Evolutionary conservation across 2,113 vertebrate genomes (phyloP), one percentile per base, ranked within the genome.

Genomic region (Ophiodon elongatus): DNA sequence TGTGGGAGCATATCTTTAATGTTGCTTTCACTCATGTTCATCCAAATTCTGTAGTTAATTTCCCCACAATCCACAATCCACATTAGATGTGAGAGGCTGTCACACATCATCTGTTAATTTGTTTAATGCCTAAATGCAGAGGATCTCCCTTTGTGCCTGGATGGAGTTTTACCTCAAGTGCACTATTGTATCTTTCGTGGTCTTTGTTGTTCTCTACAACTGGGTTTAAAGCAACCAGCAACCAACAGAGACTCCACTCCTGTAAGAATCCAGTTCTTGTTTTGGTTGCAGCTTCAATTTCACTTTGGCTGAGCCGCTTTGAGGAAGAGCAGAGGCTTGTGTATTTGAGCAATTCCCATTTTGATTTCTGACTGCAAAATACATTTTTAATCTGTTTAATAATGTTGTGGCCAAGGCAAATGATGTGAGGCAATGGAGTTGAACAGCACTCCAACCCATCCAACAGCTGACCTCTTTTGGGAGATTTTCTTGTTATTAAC

Each of bases 201-300:
- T n/a, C n/a, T n/a, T n/a, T n/a, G n/a, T n/a, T n/a, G n/a, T n/a
- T n/a, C n/a, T n/a, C n/a, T n/a, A n/a, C n/a, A n/a, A n/a, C n/a
- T n/a, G n/a, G n/a, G n/a, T n/a, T n/a, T n/a, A n/a, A n/a, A 60
- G 57, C 57, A 60, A 17, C 27, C 17, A 13, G 11, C 54, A 5
- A 57, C 31, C 50, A 1, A 1, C 37, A 2, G 14, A 82, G 56
- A 71, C 47, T 77, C 84, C 54, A 11, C 39, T 91, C 71, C 87
- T 54, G 3, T 8, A 11, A n/a, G 0, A 78, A 45, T 94, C 91
- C 90, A 89, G 9, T 79, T 81, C 91, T 75, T 47, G 70, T 84
- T 93, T 93, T 93, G 27, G 2, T 14, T 37, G 17, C 37, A 77
- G 56, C 88, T 54, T 52, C 52, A 76, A 9, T 82, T 81, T 67